phyloP scores from a whole-genome alignment of 2,888 invertebrate species.

The Agonopterix arenella region DNA sequence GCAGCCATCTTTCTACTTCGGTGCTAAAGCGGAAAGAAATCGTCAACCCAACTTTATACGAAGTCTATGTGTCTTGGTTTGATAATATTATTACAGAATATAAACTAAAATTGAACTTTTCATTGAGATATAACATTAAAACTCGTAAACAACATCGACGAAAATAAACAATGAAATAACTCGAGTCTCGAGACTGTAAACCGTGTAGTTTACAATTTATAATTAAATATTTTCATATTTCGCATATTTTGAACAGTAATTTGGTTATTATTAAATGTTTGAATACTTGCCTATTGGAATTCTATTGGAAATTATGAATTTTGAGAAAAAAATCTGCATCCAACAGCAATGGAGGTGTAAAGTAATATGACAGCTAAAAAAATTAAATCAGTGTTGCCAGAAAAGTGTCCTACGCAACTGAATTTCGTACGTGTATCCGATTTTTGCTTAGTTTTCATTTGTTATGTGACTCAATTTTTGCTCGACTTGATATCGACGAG shows the following conservation, averaged over 20 bases:
- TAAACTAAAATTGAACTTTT: neutral
- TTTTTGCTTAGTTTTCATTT: too few relatives aligned
- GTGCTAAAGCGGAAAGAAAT: neutral
- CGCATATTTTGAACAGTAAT: too few relatives aligned
- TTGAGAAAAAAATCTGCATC: slow-evolving; percentile 1
- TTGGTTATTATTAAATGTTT: neutral
- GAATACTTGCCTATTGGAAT: slow-evolving; percentile 2
- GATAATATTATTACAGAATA: neutral
- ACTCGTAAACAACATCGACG: neutral
- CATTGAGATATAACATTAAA: neutral
- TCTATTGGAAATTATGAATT: slow-evolving; percentile 4
- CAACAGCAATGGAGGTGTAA: slow-evolving; percentile 9
- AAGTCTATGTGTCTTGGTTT: neutral
- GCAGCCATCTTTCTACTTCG: slow-evolving; percentile 71
- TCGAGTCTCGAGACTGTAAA: neutral
- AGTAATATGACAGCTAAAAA: too few relatives aligned
- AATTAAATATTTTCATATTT: too few relatives aligned
- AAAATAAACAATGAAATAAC: neutral
- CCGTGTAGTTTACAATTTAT: neutral
- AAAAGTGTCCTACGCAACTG: too few relatives aligned
- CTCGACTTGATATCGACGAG: too few relatives aligned
- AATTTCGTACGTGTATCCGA: too few relatives aligned
- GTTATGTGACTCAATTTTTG: too few relatives aligned
- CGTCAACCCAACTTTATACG: neutral
- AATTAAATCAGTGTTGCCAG: too few relatives aligned